phyloP scores from a whole-genome alignment of 30 jellyfish, hydroid and myxozoan species.

The Aurelia sp. region DNA sequence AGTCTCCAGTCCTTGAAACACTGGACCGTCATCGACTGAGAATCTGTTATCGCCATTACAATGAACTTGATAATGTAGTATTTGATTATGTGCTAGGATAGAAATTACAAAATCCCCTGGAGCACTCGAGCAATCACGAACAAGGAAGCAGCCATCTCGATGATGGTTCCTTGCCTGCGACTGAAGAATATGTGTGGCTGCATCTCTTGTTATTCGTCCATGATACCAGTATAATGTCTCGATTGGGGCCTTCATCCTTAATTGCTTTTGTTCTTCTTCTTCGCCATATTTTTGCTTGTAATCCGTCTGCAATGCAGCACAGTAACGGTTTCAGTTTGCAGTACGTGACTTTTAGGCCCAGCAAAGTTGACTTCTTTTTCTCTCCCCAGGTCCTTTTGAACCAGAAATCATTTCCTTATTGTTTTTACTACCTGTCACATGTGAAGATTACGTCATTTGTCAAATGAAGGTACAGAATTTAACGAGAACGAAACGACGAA shows the following conservation, averaged over 20 bases:
- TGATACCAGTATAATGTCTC: slow-evolving; percentile 81
- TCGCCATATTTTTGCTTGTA: no score
- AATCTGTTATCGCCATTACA: slow-evolving; percentile 81
- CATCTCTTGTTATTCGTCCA: slow-evolving; percentile 89
- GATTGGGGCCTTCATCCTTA: slow-evolving; percentile 42
- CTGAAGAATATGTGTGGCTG: slow-evolving; percentile 66
- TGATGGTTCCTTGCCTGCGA: slow-evolving; percentile 50
- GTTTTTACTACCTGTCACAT: no score
- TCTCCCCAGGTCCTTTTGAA: no score
- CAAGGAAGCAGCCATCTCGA: slow-evolving; percentile 84
- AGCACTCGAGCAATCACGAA: slow-evolving; percentile 90
- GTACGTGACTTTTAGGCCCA: no score
- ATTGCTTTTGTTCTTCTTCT: no score
- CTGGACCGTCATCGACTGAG: slow-evolving; percentile 91
- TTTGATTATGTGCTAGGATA: slow-evolving; percentile 60
- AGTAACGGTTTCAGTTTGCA: no score
- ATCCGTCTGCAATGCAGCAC: no score
- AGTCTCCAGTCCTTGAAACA: slow-evolving; percentile 88
- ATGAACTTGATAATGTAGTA: slow-evolving; percentile 84
- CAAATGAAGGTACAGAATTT: no score
- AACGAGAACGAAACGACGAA: no score
- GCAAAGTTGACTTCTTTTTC: no score
- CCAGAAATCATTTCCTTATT: no score
- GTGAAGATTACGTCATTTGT: no score
- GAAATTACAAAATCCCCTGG: slow-evolving; percentile 89